Conservation (phyloP, 64 coral and sea anemone genomes). For the Stichodactyla mertensii region DNA sequence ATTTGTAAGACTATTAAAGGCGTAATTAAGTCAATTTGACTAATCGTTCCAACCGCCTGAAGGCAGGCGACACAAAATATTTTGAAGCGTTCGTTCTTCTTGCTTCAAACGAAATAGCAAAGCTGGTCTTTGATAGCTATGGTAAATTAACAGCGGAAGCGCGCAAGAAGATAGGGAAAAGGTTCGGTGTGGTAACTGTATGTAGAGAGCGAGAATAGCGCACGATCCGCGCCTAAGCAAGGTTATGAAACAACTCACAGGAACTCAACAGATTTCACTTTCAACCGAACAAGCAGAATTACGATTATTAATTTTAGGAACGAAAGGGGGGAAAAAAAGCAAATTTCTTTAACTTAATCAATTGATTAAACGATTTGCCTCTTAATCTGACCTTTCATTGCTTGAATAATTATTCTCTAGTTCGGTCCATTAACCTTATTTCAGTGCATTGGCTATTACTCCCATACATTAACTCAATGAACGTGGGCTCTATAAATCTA, state of each 20-base stretch:
- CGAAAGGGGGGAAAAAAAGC: not conserved
- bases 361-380: not conserved
- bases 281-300: not conserved
- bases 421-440: not conserved
- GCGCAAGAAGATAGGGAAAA: not conserved
- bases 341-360: not conserved
- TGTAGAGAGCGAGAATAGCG: not conserved
- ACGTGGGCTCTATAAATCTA: too few relatives aligned
- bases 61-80: not conserved
- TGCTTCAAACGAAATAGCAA: not conserved
- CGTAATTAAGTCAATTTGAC: not conserved
- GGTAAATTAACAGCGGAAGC: constrained; percentile 13
- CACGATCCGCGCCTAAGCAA: not conserved
- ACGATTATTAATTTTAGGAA: not conserved
- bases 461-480: not conserved
- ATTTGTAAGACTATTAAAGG: not conserved
- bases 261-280: not conserved
- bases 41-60: not conserved
- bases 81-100: constrained; percentile 6
- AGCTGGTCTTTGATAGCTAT: not conserved
- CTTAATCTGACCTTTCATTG: not conserved
- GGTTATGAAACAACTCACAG: not conserved
- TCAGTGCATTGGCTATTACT: not conserved
- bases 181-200: not conserved
- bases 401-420: not conserved